phyloP scores from a whole-genome alignment of 2,888 invertebrate genomes.

The Gymnocheta viridis region DNA sequence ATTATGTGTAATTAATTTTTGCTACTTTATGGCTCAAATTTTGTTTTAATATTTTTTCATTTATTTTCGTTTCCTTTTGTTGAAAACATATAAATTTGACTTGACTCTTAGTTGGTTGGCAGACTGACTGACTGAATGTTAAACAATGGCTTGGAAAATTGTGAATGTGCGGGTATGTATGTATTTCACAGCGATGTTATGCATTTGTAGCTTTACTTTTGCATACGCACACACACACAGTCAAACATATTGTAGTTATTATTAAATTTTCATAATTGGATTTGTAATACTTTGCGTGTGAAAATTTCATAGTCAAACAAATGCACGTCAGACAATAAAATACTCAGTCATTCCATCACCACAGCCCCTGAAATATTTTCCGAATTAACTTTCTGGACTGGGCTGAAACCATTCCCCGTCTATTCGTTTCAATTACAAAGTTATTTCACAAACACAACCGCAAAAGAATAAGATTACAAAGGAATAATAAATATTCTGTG shows the following conservation, averaged over 20 bases:
- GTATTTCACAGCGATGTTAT: neutral
- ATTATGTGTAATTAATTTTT: constrained; percentile 67
- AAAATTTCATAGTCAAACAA: constrained; percentile 63
- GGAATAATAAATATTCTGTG: constrained; percentile 47
- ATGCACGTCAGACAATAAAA: constrained; percentile 58
- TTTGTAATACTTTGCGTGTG: constrained; percentile 69
- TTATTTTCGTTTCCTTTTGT: constrained; percentile 45
- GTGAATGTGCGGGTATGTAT: neutral
- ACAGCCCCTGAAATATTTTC: neutral
- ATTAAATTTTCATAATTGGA: constrained; percentile 69
- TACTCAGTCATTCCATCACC: constrained; percentile 19
- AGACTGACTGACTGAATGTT: constrained; percentile 32
- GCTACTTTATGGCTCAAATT: constrained; percentile 61
- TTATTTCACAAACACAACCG: constrained; percentile 37
- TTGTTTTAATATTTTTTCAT: constrained; percentile 36
- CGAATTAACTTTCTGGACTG: neutral
- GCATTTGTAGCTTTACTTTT: constrained; percentile 14
- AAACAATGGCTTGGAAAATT: constrained; percentile 30
- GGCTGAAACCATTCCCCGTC: neutral
- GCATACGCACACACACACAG: constrained; percentile 7
- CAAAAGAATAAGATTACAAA: constrained; percentile 61
- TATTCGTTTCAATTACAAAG: constrained; percentile 30
- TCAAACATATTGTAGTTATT: constrained; percentile 53
- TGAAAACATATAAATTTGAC: constrained; percentile 46
- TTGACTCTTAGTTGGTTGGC: constrained; percentile 35